Evolutionary conservation across 2,888 invertebrate species (phyloP).

Genomic region (Julus scandinavius): DNA sequence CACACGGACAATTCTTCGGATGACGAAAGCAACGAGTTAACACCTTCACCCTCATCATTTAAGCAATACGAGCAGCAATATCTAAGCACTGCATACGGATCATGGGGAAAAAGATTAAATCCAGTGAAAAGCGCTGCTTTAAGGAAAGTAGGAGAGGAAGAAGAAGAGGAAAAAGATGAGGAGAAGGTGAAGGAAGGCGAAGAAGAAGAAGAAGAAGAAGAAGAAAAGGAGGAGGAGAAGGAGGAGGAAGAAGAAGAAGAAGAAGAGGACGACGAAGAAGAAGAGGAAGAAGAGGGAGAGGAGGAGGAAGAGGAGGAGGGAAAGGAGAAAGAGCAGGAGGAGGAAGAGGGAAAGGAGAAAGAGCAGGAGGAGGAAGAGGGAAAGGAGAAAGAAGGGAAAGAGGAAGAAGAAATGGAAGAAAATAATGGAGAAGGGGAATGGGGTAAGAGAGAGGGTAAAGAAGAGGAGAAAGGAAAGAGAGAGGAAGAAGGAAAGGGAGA

Average conservation of each 20-base stretch:
- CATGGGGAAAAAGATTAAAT: not conserved
- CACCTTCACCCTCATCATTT: not conserved
- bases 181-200: not conserved
- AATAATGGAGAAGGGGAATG: not conserved
- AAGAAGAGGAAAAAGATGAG: not conserved
- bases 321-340: too few species aligned
- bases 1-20: slow-evolving; percentile 8
- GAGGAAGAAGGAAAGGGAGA: slow-evolving; percentile 27
- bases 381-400: not conserved
- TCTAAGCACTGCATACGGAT: not conserved
- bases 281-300: not conserved
- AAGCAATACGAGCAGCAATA: not conserved
- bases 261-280: not conserved
- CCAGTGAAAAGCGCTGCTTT: not conserved
- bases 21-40: slow-evolving; percentile 16
- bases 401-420: not conserved
- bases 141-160: not conserved
- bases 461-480: not conserved
- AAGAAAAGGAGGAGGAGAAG: not conserved
- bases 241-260: slow-evolving; percentile 9
- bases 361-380: not conserved
- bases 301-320: too few species aligned
- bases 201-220: not conserved
- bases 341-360: not conserved
- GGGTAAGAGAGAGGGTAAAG: not conserved